These are phyloP conservation scores for Phymatocera aterrima DNA, from an alignment of 2,888 invertebrate genomes.

Conservation along the genomic window DNA sequence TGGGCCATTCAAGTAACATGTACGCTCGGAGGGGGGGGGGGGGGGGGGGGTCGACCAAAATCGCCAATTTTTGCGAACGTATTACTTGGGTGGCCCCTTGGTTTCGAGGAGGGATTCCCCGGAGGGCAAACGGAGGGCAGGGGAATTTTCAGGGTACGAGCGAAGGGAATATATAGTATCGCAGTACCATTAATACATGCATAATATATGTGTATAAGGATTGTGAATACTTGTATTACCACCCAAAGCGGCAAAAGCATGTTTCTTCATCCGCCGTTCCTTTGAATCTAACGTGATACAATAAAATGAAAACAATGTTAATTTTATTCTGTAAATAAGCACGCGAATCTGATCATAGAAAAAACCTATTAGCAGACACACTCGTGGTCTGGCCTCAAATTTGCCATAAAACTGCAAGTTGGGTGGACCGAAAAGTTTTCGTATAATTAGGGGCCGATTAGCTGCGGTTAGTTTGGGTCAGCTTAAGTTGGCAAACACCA, in stretches of 20 bases:
- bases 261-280: too few species aligned
- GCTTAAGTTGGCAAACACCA: conserved; percentile 15
- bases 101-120: conserved; percentile 26
- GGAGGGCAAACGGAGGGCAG: conserved; percentile 2
- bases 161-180: background rate
- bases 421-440: conserved; percentile 21
- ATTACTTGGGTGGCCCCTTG: background rate
- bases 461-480: conserved; percentile 31
- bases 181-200: background rate
- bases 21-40: too few species aligned
- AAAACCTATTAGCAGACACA: conserved; percentile 35
- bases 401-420: conserved; percentile 21
- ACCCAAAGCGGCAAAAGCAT: background rate
- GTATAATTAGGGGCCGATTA: conserved; percentile 27
- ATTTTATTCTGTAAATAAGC: background rate
- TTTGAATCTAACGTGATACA: too few species aligned
- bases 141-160: background rate
- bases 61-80: too few species aligned
- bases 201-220: background rate
- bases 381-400: conserved; percentile 17
- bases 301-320: too few species aligned
- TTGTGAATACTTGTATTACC: background rate
- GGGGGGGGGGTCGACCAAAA: too few species aligned
- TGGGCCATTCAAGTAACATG: too few species aligned
- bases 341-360: conserved; percentile 20